A percentile compares a stretch with the other conserved stretches of the same genome.
These are phyloP conservation scores for Cephus sareptanus DNA, from an alignment of 2,888 invertebrate genomes.

Conservation along the genomic window DNA sequence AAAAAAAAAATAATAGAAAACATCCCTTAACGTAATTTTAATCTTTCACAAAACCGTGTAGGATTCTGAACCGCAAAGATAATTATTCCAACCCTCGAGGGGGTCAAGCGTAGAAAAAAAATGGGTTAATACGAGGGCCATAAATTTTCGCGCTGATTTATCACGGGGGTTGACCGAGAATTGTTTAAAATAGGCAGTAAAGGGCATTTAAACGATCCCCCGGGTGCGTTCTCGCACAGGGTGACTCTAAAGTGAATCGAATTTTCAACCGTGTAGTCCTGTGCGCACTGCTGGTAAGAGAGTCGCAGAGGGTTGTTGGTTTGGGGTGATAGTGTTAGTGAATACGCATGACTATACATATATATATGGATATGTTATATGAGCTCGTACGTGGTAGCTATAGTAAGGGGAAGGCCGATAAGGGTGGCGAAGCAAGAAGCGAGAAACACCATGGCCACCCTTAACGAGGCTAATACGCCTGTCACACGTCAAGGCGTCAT, in stretches of 20 bases:
- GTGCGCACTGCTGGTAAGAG: neutral
- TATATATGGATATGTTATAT: neutral
- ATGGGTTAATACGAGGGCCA: neutral
- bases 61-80: neutral
- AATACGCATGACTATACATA: neutral
- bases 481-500: constrained; percentile 45
- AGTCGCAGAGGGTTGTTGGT: constrained; percentile 3
- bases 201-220: constrained; percentile 57
- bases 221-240: constrained; percentile 38
- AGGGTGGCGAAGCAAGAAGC: constrained; percentile 3
- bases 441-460: constrained; percentile 7
- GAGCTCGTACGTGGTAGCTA: neutral
- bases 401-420: neutral
- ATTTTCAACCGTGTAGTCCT: constrained; percentile 50
- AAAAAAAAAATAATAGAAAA: neutral
- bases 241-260: constrained; percentile 54
- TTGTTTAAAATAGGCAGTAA: constrained; percentile 56
- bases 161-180: constrained; percentile 19
- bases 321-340: neutral
- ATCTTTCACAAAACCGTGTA: neutral
- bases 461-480: constrained; percentile 29
- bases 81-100: constrained; percentile 7
- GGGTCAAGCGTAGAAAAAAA: constrained; percentile 17
- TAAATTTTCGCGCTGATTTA: constrained; percentile 11
- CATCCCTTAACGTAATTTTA: neutral